A percentile compares a stretch with the other conserved stretches of the same genome.
phyloP scores from a whole-genome alignment of 2,797 vertebrate genomes.

The Coregonus sp. region DNA sequence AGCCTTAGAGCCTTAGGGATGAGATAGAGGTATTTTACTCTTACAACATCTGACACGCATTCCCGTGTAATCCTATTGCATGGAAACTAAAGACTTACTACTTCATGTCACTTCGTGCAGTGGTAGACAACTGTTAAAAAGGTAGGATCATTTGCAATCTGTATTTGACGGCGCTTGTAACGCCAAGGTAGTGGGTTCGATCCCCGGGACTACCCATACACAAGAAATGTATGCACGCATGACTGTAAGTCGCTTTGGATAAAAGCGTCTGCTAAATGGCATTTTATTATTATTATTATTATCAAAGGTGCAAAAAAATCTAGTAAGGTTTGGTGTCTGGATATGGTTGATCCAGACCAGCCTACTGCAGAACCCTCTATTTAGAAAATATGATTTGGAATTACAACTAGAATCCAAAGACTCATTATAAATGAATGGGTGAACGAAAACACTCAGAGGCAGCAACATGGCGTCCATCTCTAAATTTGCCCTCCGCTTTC shows the following conservation, averaged over 20 bases:
- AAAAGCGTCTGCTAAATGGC: too few species aligned
- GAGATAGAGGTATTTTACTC: neutral
- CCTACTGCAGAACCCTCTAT: neutral
- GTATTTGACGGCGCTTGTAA: neutral
- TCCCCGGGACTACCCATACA: too few species aligned
- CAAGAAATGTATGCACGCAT: too few species aligned
- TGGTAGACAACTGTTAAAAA: neutral
- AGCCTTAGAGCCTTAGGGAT: neutral
- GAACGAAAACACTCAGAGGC: neutral
- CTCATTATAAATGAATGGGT: neutral
- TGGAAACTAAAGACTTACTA: neutral
- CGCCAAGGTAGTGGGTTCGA: too few species aligned
- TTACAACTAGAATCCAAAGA: neutral
- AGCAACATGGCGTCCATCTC: slow-evolving; percentile 1
- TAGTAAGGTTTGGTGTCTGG: neutral
- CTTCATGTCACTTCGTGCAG: neutral
- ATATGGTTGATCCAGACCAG: neutral
- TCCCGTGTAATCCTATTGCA: neutral
- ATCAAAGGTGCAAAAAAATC: neutral
- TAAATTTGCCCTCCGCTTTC: neutral
- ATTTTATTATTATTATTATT: too few species aligned
- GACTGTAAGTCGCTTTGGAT: too few species aligned
- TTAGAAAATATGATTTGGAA: neutral
- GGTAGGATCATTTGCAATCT: neutral
- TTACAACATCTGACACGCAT: neutral